Percentiles rank a stretch among this genome's conserved stretches.
Conservation (phyloP, 2,113 vertebrate species). For the Galemys pyrenaicus region DNA sequence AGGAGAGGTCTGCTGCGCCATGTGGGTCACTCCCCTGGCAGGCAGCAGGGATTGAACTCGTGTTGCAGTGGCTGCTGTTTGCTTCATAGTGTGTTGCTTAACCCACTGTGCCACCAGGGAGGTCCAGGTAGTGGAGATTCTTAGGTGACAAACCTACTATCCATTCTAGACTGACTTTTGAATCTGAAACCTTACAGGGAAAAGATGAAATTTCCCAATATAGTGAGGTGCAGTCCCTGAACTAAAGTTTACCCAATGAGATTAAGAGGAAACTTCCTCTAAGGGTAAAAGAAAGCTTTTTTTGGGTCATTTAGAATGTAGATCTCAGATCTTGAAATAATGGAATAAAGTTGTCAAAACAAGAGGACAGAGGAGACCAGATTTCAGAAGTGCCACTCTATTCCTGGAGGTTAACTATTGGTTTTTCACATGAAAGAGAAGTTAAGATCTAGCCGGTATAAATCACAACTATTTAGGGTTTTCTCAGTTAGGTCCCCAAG, state of each 20-base stretch:
- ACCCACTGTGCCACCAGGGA: no score
- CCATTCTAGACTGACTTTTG: neutral
- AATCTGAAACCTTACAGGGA: neutral
- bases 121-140: no score
- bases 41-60: no score
- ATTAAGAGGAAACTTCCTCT: neutral
- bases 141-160: neutral
- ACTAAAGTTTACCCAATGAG: neutral
- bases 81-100: no score
- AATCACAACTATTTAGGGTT: neutral
- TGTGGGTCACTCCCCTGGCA: no score
- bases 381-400: neutral
- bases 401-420: neutral
- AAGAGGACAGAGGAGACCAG: neutral
- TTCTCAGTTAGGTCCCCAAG: neutral
- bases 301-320: neutral
- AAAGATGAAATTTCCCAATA: neutral
- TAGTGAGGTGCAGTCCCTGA: neutral
- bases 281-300: neutral
- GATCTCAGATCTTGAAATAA: neutral
- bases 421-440: neutral
- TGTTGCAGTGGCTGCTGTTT: no score
- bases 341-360: neutral
- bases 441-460: neutral
- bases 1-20: no score